These are phyloP conservation scores for Hypselothyrea guttata DNA, from an alignment of 2,888 invertebrate species.

Conservation along the genomic window DNA sequence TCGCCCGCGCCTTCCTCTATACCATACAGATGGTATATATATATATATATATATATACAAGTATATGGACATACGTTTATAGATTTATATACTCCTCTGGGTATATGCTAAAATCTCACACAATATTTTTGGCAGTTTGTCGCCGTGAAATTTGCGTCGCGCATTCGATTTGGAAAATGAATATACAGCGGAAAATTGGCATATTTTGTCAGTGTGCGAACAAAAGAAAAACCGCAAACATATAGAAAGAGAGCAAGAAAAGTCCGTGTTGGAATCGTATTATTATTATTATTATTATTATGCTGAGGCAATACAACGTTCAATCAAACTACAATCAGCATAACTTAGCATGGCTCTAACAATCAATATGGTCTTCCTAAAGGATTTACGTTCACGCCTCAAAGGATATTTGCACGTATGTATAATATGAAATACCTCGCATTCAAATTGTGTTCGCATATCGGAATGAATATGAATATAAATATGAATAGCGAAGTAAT, in stretches of 20 bases:
- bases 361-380: constrained; percentile 82
- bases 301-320: constrained; percentile 1
- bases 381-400: constrained; percentile 82
- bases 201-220: constrained; percentile 47
- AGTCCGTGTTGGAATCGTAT: background rate
- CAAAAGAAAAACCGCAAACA: constrained; percentile 34
- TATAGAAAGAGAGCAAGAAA: constrained; percentile 6
- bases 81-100: constrained; percentile 8
- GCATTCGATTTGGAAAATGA: constrained; percentile 66
- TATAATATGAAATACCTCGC: constrained; percentile 33
- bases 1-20: constrained; percentile 42
- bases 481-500: constrained; percentile 9
- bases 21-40: constrained; percentile 11
- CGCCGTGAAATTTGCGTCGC: constrained; percentile 62
- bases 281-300: background rate
- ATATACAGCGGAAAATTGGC: constrained; percentile 34
- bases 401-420: constrained; percentile 82
- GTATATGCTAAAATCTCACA: constrained; percentile 21
- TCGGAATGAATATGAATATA: constrained; percentile 16
- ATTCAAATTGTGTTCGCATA: constrained; percentile 24
- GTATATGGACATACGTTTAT: constrained; percentile 14
- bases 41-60: constrained; percentile 15
- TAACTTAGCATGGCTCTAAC: constrained; percentile 75
- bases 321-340: background rate
- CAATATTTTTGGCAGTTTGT: constrained; percentile 64